Base-by-base conservation (phyloP, 2,888 invertebrate species). In the Sphaeridia pumilis region DNA sequence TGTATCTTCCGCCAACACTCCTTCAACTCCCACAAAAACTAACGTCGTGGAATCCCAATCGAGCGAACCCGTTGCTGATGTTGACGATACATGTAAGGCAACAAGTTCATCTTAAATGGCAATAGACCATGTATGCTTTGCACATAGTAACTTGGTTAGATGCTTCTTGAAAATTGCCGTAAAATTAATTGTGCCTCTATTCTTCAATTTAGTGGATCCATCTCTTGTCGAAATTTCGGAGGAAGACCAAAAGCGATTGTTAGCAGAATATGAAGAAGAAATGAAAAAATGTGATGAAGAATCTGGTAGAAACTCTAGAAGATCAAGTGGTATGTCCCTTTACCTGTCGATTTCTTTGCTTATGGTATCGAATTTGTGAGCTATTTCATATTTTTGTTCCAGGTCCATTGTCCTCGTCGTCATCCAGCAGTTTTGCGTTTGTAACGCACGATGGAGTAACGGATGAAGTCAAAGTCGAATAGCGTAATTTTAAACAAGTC, bases 221-320 rank as follows among this genome's bases (percentile, higher is more conserved):
- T 57, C 57, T 36, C 53, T 65, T 46, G 65, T 65, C 1, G 59
- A 65, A 45, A 62, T 65, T 49, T 65, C 65, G 10, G 63, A 65
- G 52, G 65, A 65, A 43, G 65, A 65, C 43, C 65, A 65, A 38
- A 59, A 56, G 31, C 59, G 65, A 24, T 45, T 65, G n/a, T 48
- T 65, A 42, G 59, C 62, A 4, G 65, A 65, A 35, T 65, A 65
- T 42, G 65, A 65, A 56, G 62, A 63, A 51, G 62, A 63, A 55
- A 60, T 64, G 58, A 59, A 60, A n/a, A 47, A 51, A 43, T 51
- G 53, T 41, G 60, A 54, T 53, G 53, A 55, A 50, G 56, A 52
- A 3, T 59, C 60, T 17, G 61, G 59, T 35, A 54, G 59, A 41
- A 59, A 63, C 56, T 61, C 61, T 31, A 58, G 65, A 28, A 55